These are phyloP conservation scores for Polypterus senegalus DNA, from an alignment of 2,113 vertebrate species.

Conservation along the genomic window DNA sequence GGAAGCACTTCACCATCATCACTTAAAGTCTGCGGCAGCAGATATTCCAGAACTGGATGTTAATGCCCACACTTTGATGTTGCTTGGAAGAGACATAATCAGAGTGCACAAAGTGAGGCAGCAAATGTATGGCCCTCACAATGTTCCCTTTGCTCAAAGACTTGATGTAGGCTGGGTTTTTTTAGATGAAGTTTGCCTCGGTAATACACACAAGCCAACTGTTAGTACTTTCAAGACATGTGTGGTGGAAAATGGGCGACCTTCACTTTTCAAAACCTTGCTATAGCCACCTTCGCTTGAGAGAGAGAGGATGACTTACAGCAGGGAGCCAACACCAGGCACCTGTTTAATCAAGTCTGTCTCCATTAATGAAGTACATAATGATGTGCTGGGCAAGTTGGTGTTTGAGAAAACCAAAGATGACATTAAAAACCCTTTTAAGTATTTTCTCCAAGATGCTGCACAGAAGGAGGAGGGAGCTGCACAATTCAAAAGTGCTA, in stretches of 20 bases:
- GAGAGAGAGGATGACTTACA: not conserved
- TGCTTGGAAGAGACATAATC: conserved; percentile 6
- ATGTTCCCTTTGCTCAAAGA: not conserved
- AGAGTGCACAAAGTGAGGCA: conserved; percentile 10
- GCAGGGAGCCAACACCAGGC: no score
- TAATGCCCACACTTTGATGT: not conserved
- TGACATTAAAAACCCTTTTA: no score
- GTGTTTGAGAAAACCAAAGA: no score
- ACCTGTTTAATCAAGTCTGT: no score
- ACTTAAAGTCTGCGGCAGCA: not conserved
- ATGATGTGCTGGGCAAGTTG: no score
- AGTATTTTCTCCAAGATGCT: no score
- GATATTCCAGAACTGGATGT: conserved; percentile 6
- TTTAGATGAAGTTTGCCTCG: conserved; percentile 9
- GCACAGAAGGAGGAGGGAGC: no score
- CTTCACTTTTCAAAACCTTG: conserved; percentile 6
- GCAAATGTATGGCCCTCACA: conserved; percentile 5
- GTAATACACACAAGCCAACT: conserved; percentile 1
- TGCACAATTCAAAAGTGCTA: no score
- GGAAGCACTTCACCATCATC: conserved; percentile 1
- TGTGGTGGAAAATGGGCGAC: not conserved
- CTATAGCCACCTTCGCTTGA: conserved; percentile 1
- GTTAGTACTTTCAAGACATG: conserved; percentile 4
- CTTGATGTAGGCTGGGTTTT: conserved; percentile 7
- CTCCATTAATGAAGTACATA: no score